A percentile compares a stretch with the other conserved stretches of the same genome.
These are phyloP conservation scores for Clarias pachynema DNA, from an alignment of 2,797 vertebrate genomes.

Conservation along the genomic window DNA sequence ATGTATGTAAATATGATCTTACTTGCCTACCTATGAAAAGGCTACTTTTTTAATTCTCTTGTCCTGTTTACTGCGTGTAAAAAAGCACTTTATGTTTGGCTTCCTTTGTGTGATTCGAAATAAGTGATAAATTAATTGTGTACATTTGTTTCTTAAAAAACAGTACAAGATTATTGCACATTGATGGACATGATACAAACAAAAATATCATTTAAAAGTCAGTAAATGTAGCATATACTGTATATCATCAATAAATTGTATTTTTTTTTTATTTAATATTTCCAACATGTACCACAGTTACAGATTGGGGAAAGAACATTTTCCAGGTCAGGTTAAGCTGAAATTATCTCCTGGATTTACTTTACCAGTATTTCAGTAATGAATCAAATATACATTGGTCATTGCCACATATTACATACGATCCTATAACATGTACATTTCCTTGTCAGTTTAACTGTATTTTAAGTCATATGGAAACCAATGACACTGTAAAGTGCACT, in stretches of 20 bases:
- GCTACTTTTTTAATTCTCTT: background rate
- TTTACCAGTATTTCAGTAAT: constrained; percentile 12
- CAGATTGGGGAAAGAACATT: background rate
- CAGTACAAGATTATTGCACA: background rate
- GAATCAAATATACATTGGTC: background rate
- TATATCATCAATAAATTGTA: constrained; percentile 25
- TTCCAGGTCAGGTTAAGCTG: background rate
- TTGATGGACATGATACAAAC: background rate
- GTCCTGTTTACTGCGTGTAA: background rate
- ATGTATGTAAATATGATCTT: background rate
- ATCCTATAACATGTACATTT: background rate
- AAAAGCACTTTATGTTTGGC: background rate
- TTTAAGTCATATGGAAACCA: background rate
- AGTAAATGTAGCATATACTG: background rate
- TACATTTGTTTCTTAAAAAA: background rate
- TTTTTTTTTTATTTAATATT: constrained; percentile 3
- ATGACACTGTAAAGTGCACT: background rate
- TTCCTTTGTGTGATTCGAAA: background rate
- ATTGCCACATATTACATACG: background rate
- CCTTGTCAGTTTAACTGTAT: background rate
- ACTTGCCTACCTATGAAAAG: background rate
- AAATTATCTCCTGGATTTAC: background rate
- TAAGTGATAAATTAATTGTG: background rate
- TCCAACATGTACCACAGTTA: background rate
- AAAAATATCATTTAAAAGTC: background rate